Percentiles rank a stretch among this genome's conserved stretches.
phyloP scores from a whole-genome alignment of 2,797 vertebrate species.

The Rousettus madagascariensis region DNA sequence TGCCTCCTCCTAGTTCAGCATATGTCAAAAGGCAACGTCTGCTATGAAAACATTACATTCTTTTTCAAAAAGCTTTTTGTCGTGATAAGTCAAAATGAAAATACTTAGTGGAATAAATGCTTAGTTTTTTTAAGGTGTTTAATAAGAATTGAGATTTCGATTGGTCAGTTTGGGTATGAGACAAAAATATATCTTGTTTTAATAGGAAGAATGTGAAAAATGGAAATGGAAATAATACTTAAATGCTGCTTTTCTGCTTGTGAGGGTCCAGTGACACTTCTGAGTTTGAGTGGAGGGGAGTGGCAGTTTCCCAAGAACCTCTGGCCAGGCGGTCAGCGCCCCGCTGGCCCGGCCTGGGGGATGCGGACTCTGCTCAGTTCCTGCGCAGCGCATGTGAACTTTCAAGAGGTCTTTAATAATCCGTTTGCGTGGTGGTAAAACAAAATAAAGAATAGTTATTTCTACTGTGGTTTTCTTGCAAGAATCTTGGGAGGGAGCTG shows the following conservation, averaged over 20 bases:
- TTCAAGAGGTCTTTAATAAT: background rate
- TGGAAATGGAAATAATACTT: background rate
- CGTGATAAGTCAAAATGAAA: background rate
- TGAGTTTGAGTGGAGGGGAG: background rate
- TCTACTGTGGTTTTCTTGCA: background rate
- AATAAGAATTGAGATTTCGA: background rate
- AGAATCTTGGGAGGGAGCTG: background rate
- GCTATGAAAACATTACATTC: background rate
- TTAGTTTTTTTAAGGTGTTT: background rate
- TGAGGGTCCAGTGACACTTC: background rate
- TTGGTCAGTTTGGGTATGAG: background rate
- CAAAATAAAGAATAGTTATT: background rate
- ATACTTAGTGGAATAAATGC: background rate
- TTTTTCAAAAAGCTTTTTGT: background rate
- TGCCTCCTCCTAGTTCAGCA: background rate
- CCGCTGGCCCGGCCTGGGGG: background rate
- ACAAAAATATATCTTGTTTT: background rate
- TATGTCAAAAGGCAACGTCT: background rate
- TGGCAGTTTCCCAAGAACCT: background rate
- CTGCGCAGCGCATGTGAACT: background rate
- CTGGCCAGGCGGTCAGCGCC: no score
- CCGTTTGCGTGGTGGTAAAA: background rate
- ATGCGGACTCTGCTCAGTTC: background rate
- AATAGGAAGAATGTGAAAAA: background rate
- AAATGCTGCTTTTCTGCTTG: background rate